Conservation (phyloP, 1,140 invertebrate species). For the Uloborus diversus region DNA sequence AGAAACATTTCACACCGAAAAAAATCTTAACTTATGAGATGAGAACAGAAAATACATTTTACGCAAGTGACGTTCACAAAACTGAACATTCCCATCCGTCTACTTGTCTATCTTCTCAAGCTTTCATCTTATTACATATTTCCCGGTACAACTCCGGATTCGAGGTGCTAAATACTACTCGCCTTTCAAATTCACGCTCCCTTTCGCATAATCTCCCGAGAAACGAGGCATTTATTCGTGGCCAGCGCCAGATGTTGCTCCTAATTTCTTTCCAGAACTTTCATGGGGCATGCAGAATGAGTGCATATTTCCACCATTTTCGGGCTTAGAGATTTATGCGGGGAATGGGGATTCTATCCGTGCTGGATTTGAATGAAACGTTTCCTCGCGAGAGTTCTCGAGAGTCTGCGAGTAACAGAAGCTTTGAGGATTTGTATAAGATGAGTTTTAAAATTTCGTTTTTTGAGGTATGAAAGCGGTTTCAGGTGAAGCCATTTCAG, state of each 20-base stretch:
- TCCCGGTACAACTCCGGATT: neutral
- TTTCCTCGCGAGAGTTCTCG: neutral
- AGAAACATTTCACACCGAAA: too few relatives aligned
- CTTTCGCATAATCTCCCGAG: conserved; percentile 1
- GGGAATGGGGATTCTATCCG: neutral
- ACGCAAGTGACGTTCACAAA: too few relatives aligned
- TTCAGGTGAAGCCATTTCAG: too few relatives aligned
- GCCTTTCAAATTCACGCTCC: conserved; percentile 20
- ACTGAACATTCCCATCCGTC: too few relatives aligned
- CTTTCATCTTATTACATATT: too few relatives aligned
- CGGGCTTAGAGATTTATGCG: conserved; percentile 2
- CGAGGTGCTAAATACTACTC: conserved; percentile 18
- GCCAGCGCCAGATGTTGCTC: conserved; percentile 10
- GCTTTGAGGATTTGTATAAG: neutral
- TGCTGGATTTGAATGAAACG: conserved; percentile 4
- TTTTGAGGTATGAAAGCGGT: neutral
- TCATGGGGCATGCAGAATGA: neutral
- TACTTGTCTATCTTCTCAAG: too few relatives aligned
- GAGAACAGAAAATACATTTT: too few relatives aligned
- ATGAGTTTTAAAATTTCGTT: neutral
- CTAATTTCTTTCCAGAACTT: conserved; percentile 30
- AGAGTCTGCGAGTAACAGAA: neutral
- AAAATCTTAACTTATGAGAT: too few relatives aligned
- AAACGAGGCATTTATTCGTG: conserved; percentile 1
- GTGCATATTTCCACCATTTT: neutral